Conservation (phyloP, 2,113 vertebrate species). For the Pituophis catenifer region DNA sequence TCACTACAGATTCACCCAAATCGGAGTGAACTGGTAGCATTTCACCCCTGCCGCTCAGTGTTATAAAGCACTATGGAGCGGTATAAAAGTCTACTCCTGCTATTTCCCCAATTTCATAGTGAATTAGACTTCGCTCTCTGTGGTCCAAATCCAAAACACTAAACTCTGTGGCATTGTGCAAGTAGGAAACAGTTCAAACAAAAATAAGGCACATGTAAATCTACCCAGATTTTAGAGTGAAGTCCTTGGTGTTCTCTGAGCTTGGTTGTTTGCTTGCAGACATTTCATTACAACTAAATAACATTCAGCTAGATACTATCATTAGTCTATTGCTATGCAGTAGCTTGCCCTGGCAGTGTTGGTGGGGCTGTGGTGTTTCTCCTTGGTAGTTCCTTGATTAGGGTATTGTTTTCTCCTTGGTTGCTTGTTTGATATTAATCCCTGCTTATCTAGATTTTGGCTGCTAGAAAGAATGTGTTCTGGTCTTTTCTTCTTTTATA, state of each 20-base stretch:
- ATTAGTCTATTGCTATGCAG: not conserved
- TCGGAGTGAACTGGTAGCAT: too few relatives aligned
- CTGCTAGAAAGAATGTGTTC: not conserved
- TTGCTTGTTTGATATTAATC: not conserved
- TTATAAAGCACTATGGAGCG: not conserved
- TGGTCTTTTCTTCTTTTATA: not conserved
- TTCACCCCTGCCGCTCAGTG: not conserved
- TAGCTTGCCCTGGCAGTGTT: not conserved
- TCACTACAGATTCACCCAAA: too few relatives aligned
- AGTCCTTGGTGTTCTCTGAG: not conserved
- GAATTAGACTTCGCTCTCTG: not conserved
- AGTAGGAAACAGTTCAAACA: not conserved
- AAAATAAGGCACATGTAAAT: not conserved
- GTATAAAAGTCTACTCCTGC: not conserved
- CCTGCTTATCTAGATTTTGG: not conserved
- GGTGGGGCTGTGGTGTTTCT: not conserved
- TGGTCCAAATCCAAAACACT: not conserved
- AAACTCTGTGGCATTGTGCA: not conserved
- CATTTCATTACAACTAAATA: not conserved
- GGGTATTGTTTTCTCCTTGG: not conserved
- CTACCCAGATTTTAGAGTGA: not conserved
- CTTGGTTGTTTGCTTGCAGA: not conserved
- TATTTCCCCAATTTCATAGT: not conserved
- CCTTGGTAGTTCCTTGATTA: not conserved
- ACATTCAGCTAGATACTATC: not conserved